These are phyloP conservation scores for Sinopyrophorus schimmeli DNA, from an alignment of 2,888 invertebrate species.

Conservation along the genomic window DNA sequence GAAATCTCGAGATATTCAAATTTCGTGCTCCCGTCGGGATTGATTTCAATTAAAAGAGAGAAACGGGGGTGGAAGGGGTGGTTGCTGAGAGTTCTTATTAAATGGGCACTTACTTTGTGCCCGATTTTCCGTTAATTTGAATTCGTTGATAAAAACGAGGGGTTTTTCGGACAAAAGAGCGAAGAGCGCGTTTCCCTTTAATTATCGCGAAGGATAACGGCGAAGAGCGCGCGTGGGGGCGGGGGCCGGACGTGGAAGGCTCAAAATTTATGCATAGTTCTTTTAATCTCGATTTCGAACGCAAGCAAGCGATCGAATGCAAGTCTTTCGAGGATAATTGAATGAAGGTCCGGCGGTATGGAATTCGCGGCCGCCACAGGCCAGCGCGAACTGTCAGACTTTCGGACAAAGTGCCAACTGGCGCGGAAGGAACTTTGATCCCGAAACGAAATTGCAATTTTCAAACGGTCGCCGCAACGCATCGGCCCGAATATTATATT, in stretches of 20 bases:
- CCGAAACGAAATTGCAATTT: constrained; percentile 55
- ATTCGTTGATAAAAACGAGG: constrained; percentile 17
- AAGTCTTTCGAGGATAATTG: constrained; percentile 41
- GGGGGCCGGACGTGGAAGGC: neutral
- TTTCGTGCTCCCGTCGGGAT: too few species aligned
- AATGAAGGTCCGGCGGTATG: constrained; percentile 41
- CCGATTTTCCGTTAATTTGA: constrained; percentile 25
- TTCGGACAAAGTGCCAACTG: constrained; percentile 51
- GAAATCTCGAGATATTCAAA: too few species aligned
- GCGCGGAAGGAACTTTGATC: constrained; percentile 54
- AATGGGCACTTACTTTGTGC: constrained; percentile 31
- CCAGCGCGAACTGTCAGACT: constrained; percentile 41
- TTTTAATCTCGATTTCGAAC: constrained; percentile 28
- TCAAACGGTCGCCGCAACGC: constrained; percentile 53
- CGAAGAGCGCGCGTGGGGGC: constrained; percentile 2
- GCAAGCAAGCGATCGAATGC: constrained; percentile 36
- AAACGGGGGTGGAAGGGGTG: too few species aligned
- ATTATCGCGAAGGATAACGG: constrained; percentile 15
- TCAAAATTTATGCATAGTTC: constrained; percentile 24
- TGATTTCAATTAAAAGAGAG: constrained; percentile 18
- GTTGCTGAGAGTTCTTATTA: too few species aligned
- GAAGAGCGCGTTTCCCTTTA: constrained; percentile 17
- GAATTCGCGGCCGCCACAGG: constrained; percentile 38
- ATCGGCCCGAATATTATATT: constrained; percentile 51
- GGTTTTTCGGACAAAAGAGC: constrained; percentile 9